A percentile compares a stretch with the other conserved stretches of the same genome.
Evolutionary conservation across 2,113 vertebrate species (phyloP).

Genomic region (Aix galericulata): DNA sequence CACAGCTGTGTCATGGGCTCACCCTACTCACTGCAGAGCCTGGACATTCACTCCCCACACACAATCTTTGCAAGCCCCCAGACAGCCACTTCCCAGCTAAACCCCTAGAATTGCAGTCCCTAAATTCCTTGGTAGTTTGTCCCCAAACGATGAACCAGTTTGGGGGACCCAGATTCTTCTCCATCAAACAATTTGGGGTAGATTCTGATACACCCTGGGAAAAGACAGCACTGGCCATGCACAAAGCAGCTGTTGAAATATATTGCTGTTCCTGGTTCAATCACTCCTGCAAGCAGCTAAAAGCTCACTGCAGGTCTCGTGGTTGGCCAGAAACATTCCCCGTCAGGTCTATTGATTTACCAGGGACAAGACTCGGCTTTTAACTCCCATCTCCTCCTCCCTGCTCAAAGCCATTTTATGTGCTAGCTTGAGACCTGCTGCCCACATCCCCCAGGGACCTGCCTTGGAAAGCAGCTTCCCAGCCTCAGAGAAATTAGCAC

Average conservation of each 20-base stretch:
- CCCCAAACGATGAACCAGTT: accelerated
- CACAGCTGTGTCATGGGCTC: neutral
- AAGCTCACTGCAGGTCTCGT: neutral
- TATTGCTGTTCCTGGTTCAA: neutral
- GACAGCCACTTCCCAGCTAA: neutral
- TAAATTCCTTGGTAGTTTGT: neutral
- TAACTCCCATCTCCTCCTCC: conserved; percentile 38
- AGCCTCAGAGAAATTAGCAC: neutral
- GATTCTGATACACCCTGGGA: no score
- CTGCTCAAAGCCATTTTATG: conserved; percentile 3
- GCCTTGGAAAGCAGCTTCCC: conserved; percentile 40
- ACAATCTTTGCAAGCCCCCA: neutral
- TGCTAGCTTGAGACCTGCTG: neutral
- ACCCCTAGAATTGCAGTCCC: neutral
- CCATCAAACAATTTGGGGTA: neutral
- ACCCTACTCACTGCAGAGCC: neutral
- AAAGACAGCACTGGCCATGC: neutral
- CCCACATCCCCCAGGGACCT: conserved; percentile 6
- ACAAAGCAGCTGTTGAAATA: accelerated
- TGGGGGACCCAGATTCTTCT: neutral
- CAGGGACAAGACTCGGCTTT: conserved; percentile 20
- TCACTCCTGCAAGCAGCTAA: neutral
- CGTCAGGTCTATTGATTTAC: conserved; percentile 6
- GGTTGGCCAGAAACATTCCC: neutral
- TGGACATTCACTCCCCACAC: neutral